These are phyloP conservation scores for Agrochola circellaris DNA, from an alignment of 2,888 invertebrate genomes.

Conservation along the genomic window DNA sequence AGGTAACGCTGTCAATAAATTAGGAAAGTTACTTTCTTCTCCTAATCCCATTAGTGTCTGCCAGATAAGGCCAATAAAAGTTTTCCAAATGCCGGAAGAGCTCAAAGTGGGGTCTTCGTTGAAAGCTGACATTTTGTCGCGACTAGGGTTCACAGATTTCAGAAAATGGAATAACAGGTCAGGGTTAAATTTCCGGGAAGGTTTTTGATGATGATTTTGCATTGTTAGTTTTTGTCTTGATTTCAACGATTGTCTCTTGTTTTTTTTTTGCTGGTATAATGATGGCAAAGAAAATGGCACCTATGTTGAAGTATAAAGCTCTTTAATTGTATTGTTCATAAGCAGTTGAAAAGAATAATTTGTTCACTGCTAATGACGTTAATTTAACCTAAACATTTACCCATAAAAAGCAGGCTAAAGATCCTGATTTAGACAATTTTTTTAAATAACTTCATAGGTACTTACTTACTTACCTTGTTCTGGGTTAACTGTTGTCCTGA, in stretches of 20 bases:
- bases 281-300: too few relatives aligned
- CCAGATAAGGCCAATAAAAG: conserved; percentile 67
- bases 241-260: background rate
- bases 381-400: background rate
- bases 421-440: too few relatives aligned
- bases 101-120: conserved; percentile 53
- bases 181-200: conserved; percentile 13
- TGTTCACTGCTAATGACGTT: background rate
- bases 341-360: background rate
- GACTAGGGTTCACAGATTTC: conserved; percentile 10
- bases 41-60: conserved; percentile 65
- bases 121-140: conserved; percentile 49
- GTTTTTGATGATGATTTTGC: conserved; percentile 3
- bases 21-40: conserved; percentile 59
- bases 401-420: too few relatives aligned
- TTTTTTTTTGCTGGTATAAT: background rate
- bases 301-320: too few relatives aligned
- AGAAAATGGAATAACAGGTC: background rate
- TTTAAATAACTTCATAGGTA: too few relatives aligned
- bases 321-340: too few relatives aligned
- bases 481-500: too few relatives aligned
- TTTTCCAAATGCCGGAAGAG: conserved; percentile 58
- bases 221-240: conserved; percentile 1
- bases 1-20: conserved; percentile 66
- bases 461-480: too few relatives aligned